Conservation (phyloP, 2,797 vertebrate genomes). For the Hydrocynus forskahlii region DNA sequence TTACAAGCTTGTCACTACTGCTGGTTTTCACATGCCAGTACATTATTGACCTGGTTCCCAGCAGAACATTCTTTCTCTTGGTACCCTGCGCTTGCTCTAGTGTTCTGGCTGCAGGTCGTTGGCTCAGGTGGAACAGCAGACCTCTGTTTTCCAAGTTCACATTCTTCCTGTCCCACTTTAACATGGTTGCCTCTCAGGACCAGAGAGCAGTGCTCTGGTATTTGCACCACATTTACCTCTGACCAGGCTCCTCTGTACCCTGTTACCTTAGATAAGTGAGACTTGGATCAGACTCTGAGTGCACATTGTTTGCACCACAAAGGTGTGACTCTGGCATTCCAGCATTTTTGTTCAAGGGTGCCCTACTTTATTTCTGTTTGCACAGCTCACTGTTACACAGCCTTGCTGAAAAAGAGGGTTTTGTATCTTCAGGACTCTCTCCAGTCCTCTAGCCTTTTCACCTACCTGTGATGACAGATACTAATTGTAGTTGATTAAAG, state of each 20-base stretch:
- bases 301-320: constrained; percentile 7
- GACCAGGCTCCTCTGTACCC: background rate
- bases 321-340: constrained; percentile 6
- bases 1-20: background rate
- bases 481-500: constrained; percentile 31
- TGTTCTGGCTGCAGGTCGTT: background rate
- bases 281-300: background rate
- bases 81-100: background rate
- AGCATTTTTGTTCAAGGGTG: background rate
- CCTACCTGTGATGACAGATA: constrained; percentile 16
- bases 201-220: background rate
- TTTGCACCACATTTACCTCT: background rate
- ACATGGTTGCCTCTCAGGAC: background rate
- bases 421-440: background rate
- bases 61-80: background rate
- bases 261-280: background rate
- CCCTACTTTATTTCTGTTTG: constrained; percentile 20
- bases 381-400: constrained; percentile 1
- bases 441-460: background rate
- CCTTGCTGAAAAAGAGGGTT: background rate
- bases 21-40: background rate
- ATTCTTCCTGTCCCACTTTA: background rate
- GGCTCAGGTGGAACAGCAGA: constrained; percentile 3
- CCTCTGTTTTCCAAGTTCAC: constrained; percentile 11
- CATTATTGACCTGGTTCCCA: background rate